Evolutionary conservation across 2,113 vertebrate genomes (phyloP).

Genomic region (Verasper variegatus): DNA sequence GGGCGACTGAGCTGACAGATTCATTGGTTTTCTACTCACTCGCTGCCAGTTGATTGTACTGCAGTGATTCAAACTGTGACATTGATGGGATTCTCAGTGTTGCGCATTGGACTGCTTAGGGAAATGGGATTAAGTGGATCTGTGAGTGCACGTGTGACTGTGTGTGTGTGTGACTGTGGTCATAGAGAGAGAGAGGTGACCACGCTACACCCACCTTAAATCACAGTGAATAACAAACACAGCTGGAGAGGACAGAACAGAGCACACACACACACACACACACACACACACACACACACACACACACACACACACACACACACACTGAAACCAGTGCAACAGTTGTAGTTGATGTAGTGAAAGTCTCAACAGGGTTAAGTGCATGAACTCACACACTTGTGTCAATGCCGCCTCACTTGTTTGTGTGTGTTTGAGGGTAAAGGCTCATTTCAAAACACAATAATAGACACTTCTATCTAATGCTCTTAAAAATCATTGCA

Average conservation of each 20-base stretch:
- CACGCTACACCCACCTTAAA: constrained; percentile 35
- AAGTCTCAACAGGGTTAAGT: constrained; percentile 3
- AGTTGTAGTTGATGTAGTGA: constrained; percentile 13
- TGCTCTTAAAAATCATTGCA: too few species aligned
- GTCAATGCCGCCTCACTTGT: neutral
- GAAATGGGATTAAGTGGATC: constrained; percentile 70
- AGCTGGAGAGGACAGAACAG: constrained; percentile 20
- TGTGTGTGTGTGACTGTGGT: constrained; percentile 12
- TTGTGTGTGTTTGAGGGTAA: neutral
- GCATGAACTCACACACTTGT: constrained; percentile 26
- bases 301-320: constrained; percentile 13
- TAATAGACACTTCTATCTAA: too few species aligned
- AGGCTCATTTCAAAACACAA: neutral
- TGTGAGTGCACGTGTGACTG: neutral
- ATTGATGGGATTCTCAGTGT: constrained; percentile 72
- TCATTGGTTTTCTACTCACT: constrained; percentile 69
- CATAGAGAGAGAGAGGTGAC: constrained; percentile 22
- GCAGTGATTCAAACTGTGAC: constrained; percentile 74
- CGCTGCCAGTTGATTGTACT: constrained; percentile 72
- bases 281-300: constrained; percentile 20
- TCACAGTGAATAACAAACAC: constrained; percentile 38
- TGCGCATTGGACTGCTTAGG: constrained; percentile 65
- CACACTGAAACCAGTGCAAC: neutral
- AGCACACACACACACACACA: constrained; percentile 1
- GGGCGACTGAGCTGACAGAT: constrained; percentile 56